Base-by-base conservation (phyloP, 30 jellyfish, hydroid and myxozoan genomes). In the Morbakka virulenta region DNA sequence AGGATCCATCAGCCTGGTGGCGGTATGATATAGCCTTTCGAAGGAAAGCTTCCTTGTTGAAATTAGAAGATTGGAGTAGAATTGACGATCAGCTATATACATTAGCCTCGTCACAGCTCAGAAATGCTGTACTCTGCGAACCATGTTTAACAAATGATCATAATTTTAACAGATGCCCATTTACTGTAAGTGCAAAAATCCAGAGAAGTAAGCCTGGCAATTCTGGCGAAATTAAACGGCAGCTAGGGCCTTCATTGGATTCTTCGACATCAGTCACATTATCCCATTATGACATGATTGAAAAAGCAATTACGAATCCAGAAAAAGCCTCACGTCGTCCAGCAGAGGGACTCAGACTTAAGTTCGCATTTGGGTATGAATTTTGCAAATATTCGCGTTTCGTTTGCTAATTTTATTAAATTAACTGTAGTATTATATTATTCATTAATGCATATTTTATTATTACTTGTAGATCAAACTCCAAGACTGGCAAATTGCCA, bases 311-410 rank as follows among this genome's bases (percentile, higher is more conserved):
- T 24, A 88, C 95, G 0, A 84, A 85, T 84, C 98, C 98, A 20
- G 96, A 79, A 29, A 91, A 91, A 87, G 69, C 89, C 23, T 87
- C 88, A 14, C 52, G 50, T 61, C 84, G 74, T 35, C 98, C 98
- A 4, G 66, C 52, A 49, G 98, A 91, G 53, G 98, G 98, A 4
- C 76, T 91, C 12, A 82, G 72, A 64, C 72, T 91, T 47, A 91
- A 91, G 76, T 91, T 81, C 85, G 98, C 98, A 68, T 91, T 91
- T 83, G 98, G 98, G 98, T 91, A 79, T 73, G 72, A 1, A 14
- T 25, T 20, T 75, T 23, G n/a, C n/a, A n/a, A n/a, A n/a, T n/a
- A n/a, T n/a, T n/a, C n/a, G n/a, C n/a, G n/a, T n/a, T n/a, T n/a
- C n/a, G n/a, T n/a, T n/a, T n/a, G n/a, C n/a, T n/a, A n/a, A n/a